A percentile compares a stretch with the other conserved stretches of the same genome.
Evolutionary conservation across 1,140 invertebrate genomes (phyloP).

Genomic region (Brachionus manjavacas): DNA sequence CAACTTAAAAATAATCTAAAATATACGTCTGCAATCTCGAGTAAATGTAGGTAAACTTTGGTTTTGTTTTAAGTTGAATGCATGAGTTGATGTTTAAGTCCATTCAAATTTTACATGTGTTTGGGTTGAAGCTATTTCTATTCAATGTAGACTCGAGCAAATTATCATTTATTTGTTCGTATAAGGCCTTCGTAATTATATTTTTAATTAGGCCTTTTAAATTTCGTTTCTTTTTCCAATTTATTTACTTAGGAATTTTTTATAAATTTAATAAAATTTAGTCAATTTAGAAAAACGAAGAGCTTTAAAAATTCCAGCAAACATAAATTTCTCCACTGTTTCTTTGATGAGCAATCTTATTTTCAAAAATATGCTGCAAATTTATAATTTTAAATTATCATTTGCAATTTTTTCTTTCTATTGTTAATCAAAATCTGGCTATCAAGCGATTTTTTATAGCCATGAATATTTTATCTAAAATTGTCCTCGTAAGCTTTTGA

Average conservation of each 20-base stretch:
- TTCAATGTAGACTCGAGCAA: neutral
- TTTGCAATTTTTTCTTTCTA: neutral
- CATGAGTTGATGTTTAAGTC: neutral
- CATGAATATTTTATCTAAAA: neutral
- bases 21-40: neutral
- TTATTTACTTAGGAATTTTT: neutral
- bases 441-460: neutral
- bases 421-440: neutral
- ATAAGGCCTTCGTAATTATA: neutral
- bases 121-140: neutral
- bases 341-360: neutral
- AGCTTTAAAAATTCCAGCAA: neutral
- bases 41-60: neutral
- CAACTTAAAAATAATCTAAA: neutral
- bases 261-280: neutral
- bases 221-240: neutral
- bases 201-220: neutral
- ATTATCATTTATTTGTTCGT: neutral
- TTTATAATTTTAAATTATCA: neutral
- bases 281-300: neutral
- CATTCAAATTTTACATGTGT: neutral
- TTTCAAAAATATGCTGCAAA: neutral
- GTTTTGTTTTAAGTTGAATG: neutral
- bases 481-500: neutral
- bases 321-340: neutral